phyloP scores from a whole-genome alignment of 2,113 vertebrate genomes.

The Cheirogaleus medius region DNA sequence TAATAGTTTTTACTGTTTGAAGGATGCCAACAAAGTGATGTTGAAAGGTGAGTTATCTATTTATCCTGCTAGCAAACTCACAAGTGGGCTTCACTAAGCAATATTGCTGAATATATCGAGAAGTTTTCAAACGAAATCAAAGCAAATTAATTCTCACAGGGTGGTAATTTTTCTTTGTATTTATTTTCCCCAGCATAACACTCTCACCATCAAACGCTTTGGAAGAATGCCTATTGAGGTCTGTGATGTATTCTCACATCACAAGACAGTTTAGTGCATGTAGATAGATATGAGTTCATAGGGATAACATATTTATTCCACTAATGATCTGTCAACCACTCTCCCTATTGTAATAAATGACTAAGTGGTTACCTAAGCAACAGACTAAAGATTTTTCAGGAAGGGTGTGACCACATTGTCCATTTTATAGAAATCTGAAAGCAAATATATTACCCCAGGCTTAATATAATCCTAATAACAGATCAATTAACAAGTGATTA shows the following conservation, averaged over 20 bases:
- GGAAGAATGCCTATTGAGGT: slow-evolving; percentile 18
- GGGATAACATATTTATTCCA: slow-evolving; percentile 72
- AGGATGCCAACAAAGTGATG: slow-evolving; percentile 57
- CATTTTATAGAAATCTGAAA: slow-evolving; percentile 59
- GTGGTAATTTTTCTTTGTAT: slow-evolving; percentile 64
- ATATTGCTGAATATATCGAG: background rate
- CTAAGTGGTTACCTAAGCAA: slow-evolving; percentile 66
- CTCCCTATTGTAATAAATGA: slow-evolving; percentile 74
- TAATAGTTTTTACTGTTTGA: slow-evolving; percentile 59
- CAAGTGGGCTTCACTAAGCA: slow-evolving; percentile 29
- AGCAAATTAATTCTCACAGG: slow-evolving; percentile 71
- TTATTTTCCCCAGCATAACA: slow-evolving; percentile 54
- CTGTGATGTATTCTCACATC: slow-evolving; percentile 64
- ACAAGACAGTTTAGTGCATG: slow-evolving; percentile 54
- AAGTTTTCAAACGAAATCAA: slow-evolving; percentile 62
- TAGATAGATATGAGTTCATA: slow-evolving; percentile 58
- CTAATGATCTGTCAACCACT: slow-evolving; percentile 79
- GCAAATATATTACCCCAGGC: background rate
- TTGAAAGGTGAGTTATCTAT: slow-evolving; percentile 2
- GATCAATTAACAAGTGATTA: slow-evolving; percentile 82
- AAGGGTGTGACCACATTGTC: slow-evolving; percentile 27
- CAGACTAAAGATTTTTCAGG: slow-evolving; percentile 43
- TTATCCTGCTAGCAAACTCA: slow-evolving; percentile 15
- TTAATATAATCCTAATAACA: slow-evolving; percentile 70
- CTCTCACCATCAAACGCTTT: slow-evolving; percentile 21